Conservation (phyloP, 2,113 vertebrate species). For the Etia nguti region DNA sequence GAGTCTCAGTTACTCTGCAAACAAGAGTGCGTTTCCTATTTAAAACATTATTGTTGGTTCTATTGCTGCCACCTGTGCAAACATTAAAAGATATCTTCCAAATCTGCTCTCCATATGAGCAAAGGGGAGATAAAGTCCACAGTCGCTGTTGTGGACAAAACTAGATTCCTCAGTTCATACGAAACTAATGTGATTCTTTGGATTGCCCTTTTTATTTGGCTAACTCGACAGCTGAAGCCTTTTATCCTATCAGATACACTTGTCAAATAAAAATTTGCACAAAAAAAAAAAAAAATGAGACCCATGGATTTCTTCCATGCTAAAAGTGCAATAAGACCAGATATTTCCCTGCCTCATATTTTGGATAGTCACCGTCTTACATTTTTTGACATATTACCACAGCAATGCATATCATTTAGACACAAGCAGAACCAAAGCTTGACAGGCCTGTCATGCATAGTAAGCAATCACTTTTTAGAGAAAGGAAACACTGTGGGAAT, state of each 20-base stretch:
- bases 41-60: background rate
- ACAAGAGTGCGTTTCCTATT: background rate
- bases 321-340: background rate
- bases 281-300: background rate
- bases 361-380: background rate
- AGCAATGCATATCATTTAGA: background rate
- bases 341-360: background rate
- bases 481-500: background rate
- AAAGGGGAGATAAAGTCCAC: background rate
- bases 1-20: background rate
- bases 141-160: background rate
- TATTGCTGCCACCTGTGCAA: background rate
- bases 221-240: background rate
- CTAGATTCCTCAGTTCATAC: background rate
- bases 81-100: background rate
- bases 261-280: background rate
- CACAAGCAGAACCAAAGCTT: background rate
- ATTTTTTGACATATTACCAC: background rate
- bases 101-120: background rate
- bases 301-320: background rate
- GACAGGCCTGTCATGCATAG: background rate
- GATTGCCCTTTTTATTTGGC: background rate
- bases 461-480: background rate
- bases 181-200: background rate
- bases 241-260: background rate